Conservation (phyloP, 2,797 vertebrate genomes). For the Bovichtus diacanthus region DNA sequence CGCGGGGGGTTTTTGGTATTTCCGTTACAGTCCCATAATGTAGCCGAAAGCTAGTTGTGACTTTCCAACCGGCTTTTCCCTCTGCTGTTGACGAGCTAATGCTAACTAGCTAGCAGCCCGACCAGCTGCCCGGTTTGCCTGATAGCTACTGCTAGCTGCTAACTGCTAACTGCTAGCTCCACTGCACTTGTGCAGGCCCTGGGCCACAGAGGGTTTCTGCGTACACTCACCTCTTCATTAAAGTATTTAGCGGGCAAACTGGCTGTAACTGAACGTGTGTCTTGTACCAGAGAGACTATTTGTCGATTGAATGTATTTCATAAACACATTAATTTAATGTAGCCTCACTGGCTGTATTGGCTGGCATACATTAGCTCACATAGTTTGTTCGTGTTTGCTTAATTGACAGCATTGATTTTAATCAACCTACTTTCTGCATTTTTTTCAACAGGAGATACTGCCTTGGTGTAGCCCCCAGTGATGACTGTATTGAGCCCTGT, state of each 20-base stretch:
- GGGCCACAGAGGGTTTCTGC: constrained; percentile 58
- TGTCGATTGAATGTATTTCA: background rate
- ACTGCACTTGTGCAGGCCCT: constrained; percentile 66
- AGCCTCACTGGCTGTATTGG: constrained; percentile 19
- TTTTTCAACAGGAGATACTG: constrained; percentile 70
- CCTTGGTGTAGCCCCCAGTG: constrained; percentile 79
- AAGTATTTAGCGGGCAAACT: constrained; percentile 35
- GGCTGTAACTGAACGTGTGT: background rate
- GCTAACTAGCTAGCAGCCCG: constrained; percentile 63
- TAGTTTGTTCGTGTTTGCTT: constrained; percentile 67
- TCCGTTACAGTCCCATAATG: background rate
- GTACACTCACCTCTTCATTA: constrained; percentile 41
- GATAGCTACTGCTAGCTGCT: constrained; percentile 59
- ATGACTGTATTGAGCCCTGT: constrained; percentile 86
- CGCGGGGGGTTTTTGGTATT: background rate
- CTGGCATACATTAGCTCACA: constrained; percentile 48
- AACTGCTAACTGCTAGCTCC: constrained; percentile 64
- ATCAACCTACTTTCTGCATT: constrained; percentile 70
- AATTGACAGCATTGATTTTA: constrained; percentile 74
- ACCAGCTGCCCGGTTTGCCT: constrained; percentile 51
- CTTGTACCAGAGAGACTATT: background rate
- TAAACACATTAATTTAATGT: constrained; percentile 1
- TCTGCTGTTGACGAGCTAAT: constrained; percentile 71
- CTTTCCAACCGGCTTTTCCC: constrained; percentile 82
- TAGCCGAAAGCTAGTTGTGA: constrained; percentile 56